Evolutionary conservation across 2,797 vertebrate genomes (phyloP), one percentile per base, ranked within the genome.

Genomic region (Urosaurus nigricauda): DNA sequence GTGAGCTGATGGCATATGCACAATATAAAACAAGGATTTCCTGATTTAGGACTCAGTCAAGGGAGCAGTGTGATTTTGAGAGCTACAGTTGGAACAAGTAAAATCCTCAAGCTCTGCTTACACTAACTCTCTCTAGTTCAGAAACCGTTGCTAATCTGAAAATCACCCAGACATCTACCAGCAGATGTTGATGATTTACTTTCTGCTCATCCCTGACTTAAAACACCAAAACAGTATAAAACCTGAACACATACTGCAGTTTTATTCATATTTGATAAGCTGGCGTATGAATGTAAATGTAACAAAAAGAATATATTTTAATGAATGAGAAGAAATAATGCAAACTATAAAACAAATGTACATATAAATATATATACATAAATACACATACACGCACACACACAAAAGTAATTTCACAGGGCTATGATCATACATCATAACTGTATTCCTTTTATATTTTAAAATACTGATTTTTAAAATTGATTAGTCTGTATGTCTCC

Each of bases 231-330:
- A 51, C 40, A 58, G 24, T 35, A 47, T 85, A 63, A 73, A 63
- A 47, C 68, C 51, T 85, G 83, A 85, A 47, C 2, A 53, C 6
- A 24, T 71, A 79, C 74, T 35, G 26, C 29, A 85, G 40, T 89
- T 80, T 89, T 85, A 79, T 79, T 89, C 47, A 85, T 80, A 85
- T 32, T 43, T 56, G 87, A 78, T 40, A 77, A 53, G 47, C 29
- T 88, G 65, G 21, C 7, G 5, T 80, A 21, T 80, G 37, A 71
- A 80, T 60, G 40, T 80, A 89, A 79, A 79, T 47, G 68, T 80
- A 84, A 85, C 21, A 63, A 79, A 89, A 89, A 71, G 37, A 85
- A 84, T 79, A 58, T 70, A 43, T 58, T 60, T 89, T 79, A 84
- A 88, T 88, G 82, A 79, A 84, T 79, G 75, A 73, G 37, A 63